Conservation (phyloP, 2,797 vertebrate genomes). For the Aulostomus chinensis region DNA sequence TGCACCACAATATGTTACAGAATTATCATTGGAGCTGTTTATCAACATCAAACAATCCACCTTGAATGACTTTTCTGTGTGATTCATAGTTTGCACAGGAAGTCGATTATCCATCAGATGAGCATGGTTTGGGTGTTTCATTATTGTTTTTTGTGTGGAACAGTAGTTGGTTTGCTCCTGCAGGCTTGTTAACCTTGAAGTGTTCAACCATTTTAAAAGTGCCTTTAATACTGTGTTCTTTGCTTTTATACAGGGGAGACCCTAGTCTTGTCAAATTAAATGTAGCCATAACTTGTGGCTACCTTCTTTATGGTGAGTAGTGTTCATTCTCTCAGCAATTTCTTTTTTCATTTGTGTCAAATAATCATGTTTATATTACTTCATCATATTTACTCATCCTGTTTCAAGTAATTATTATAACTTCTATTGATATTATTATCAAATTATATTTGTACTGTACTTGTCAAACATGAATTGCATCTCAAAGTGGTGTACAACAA, state of each 20-base stretch:
- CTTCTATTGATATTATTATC: too few species aligned
- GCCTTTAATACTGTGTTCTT: conserved; percentile 26
- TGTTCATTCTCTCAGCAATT: too few species aligned
- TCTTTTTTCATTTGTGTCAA: not conserved
- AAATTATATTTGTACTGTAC: too few species aligned
- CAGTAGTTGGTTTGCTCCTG: not conserved
- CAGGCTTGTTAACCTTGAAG: not conserved
- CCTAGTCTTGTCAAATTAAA: conserved; percentile 82
- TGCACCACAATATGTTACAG: not conserved
- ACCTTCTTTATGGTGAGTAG: conserved; percentile 83
- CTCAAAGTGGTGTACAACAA: too few species aligned
- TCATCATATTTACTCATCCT: too few species aligned
- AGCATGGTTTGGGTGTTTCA: too few species aligned
- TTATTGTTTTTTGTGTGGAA: conserved; percentile 5
- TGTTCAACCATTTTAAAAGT: conserved; percentile 5
- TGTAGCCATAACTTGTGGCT: conserved; percentile 85
- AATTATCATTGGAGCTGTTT: not conserved
- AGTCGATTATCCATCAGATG: conserved; percentile 14
- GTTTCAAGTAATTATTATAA: too few species aligned
- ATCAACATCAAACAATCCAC: conserved; percentile 6
- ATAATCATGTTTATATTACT: not conserved
- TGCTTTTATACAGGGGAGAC: conserved; percentile 76
- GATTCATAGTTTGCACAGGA: not conserved
- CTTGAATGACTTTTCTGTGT: conserved; percentile 5
- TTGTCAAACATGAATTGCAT: too few species aligned